Conservation (phyloP, 2,113 vertebrate genomes). For the Setophaga petechia region DNA sequence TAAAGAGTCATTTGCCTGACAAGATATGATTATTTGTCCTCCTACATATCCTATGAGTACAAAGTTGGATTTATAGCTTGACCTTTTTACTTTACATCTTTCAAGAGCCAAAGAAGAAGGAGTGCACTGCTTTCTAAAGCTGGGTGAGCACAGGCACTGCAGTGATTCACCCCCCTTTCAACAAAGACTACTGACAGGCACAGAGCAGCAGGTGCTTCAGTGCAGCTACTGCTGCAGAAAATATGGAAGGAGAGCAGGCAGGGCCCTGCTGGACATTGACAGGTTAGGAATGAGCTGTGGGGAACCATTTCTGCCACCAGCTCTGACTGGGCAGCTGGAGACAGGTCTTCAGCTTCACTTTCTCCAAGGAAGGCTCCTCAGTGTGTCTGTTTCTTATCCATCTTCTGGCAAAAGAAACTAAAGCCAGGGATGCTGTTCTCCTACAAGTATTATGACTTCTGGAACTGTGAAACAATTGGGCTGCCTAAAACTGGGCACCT, state of each 20-base stretch:
- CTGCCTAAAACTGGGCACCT: neutral
- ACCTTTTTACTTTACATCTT: neutral
- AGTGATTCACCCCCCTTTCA: neutral
- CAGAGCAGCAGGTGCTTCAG: neutral
- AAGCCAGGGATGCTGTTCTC: neutral
- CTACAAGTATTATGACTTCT: neutral
- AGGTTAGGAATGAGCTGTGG: neutral
- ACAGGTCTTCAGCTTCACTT: neutral
- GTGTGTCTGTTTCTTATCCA: neutral
- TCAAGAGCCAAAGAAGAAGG: neutral
- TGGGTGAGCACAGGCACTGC: neutral
- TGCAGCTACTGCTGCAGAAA: neutral
- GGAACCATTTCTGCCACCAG: neutral
- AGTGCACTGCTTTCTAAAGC: neutral
- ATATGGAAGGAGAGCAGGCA: neutral
- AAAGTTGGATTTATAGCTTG: neutral
- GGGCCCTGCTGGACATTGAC: neutral
- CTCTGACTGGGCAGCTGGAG: neutral
- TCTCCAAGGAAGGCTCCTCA: neutral
- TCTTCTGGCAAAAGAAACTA: neutral
- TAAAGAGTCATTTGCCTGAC: neutral
- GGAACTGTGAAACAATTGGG: neutral
- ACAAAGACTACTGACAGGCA: neutral
- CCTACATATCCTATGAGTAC: neutral
- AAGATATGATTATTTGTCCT: neutral